Conservation (phyloP, 2,888 invertebrate genomes). For the Colostygia pectinataria region DNA sequence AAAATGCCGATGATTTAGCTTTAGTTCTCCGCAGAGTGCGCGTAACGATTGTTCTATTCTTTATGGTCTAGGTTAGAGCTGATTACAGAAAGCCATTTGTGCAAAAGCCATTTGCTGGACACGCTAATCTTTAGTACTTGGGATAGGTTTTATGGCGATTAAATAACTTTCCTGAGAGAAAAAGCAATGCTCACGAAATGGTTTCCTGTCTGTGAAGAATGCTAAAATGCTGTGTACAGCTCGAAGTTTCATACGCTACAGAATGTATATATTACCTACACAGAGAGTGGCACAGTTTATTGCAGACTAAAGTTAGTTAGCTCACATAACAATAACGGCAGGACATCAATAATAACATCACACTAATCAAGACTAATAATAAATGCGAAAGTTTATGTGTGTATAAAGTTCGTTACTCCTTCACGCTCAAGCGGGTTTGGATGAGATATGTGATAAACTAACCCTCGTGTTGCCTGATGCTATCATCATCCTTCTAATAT, state of each 20-base stretch:
- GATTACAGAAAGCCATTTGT: background rate
- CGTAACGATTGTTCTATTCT: too few relatives aligned
- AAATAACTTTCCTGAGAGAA: background rate
- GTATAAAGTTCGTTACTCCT: too few relatives aligned
- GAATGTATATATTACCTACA: constrained; percentile 8
- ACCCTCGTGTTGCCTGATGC: too few relatives aligned
- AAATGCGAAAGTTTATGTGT: too few relatives aligned
- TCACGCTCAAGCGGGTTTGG: too few relatives aligned
- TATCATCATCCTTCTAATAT: too few relatives aligned
- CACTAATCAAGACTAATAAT: too few relatives aligned
- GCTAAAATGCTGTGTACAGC: background rate
- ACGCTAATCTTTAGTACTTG: background rate
- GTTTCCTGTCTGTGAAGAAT: constrained; percentile 1
- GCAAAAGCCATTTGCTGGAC: background rate
- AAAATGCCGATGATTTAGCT: too few relatives aligned
- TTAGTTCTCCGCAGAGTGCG: too few relatives aligned
- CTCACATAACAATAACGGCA: background rate
- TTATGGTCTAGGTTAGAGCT: too few relatives aligned
- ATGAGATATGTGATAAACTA: too few relatives aligned
- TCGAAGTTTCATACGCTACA: constrained; percentile 4
- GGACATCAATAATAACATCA: background rate
- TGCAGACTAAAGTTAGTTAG: constrained; percentile 1
- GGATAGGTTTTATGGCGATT: background rate
- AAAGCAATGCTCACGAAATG: background rate
- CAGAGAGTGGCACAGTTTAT: constrained; percentile 1